These are phyloP conservation scores for Cheilosia variabilis DNA, from an alignment of 2,888 invertebrate species.

Conservation along the genomic window DNA sequence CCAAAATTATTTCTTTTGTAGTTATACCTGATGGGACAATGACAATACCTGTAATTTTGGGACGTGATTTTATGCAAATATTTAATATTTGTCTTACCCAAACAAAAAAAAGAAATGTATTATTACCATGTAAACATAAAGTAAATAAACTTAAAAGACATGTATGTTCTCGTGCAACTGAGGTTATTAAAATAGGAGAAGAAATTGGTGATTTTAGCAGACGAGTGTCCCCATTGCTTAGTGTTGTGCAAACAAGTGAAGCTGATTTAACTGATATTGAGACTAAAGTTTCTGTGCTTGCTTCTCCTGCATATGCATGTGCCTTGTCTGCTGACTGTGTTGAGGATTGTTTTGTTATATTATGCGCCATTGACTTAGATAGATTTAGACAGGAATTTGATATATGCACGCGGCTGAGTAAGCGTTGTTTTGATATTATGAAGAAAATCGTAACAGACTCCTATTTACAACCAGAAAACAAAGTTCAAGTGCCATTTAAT, in stretches of 20 bases:
- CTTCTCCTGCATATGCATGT: not conserved
- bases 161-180: not conserved
- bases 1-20: constrained; percentile 27
- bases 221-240: constrained; percentile 1
- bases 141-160: constrained; percentile 21
- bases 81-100: constrained; percentile 24
- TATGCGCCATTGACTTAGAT: constrained; percentile 8
- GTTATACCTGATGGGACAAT: constrained; percentile 37
- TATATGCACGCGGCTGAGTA: constrained; percentile 16
- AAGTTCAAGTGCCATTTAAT: not conserved
- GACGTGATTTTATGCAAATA: constrained; percentile 36
- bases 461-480: constrained; percentile 1
- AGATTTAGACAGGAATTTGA: constrained; percentile 2
- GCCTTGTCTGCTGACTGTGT: constrained; percentile 2
- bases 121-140: not conserved
- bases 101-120: constrained; percentile 17
- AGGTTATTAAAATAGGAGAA: too few species aligned
- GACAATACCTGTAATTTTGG: constrained; percentile 22
- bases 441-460: not conserved
- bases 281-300: not conserved
- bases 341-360: not conserved
- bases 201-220: constrained; percentile 5
- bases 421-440: not conserved
- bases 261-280: constrained; percentile 4
- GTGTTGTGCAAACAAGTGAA: not conserved